Base-by-base conservation (phyloP, 2,797 vertebrate species). In the Propithecus perrieri region DNA sequence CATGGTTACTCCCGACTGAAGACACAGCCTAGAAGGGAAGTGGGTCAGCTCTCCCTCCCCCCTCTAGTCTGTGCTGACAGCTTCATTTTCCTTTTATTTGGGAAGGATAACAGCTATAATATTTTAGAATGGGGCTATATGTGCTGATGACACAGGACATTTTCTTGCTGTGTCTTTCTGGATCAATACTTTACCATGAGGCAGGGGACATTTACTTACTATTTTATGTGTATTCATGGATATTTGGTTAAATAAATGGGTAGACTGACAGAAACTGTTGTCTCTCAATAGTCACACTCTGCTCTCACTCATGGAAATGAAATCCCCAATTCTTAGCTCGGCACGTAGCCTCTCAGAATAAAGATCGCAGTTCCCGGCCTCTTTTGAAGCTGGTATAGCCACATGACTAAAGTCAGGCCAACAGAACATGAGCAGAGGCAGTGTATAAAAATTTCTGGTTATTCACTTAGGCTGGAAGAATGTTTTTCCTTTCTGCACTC, bases 1-100 rank as follows among this genome's bases (percentile, higher is more conserved):
- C 99, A 99, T 22, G 99, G 99, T 99, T 96, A 98, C 99, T n/a
- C 97, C 99, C 53, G 99, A 99, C 96, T 98, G 99, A 96, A 98
- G 98, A 94, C 99, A 99, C 48, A 98, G 11, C 7, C 55, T 0
- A 97, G 98, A 94, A 95, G 96, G 80, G 97, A 98, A 97, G 98
- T 98, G 91, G 98, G 99, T 99, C 98, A 35, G 28, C 5, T 24
- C 22, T 41, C 2, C 7, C 50, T 91, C 81, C 35, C 15, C 13
- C 46, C 1, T 53, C 80, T 5, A 59, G 20, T 14, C 33, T 35
- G 20, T 8, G 8, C 15, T 4, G 8, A n/a, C 46, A n/a, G 8
- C 9, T 74, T 81, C 53, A 5, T 65, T 72, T 63, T 81, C 43
- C 28, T 76, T 76, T 76, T 61, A 26, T n/a, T 48, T 63, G 33